A percentile compares a stretch with the other conserved stretches of the same genome.
Conservation (phyloP, 2,797 vertebrate genomes). For the Pelodytes ibericus region DNA sequence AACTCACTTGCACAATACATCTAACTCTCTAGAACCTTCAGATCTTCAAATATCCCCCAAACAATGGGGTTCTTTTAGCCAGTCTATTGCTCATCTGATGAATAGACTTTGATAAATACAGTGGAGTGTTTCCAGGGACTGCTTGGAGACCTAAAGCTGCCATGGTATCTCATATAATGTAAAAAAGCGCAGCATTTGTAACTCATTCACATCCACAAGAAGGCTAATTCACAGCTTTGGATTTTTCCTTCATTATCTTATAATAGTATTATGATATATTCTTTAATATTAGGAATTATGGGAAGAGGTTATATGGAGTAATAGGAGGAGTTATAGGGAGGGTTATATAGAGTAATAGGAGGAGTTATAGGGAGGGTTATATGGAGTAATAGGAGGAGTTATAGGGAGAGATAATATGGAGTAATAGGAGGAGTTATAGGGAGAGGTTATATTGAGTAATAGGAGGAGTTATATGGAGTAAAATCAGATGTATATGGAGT, state of each 20-base stretch:
- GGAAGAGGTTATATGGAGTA: background rate
- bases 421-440: background rate
- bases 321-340: no score
- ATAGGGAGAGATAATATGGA: no score
- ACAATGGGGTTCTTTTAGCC: background rate
- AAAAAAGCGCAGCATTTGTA: no score
- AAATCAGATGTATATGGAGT: background rate
- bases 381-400: background rate
- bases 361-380: background rate
- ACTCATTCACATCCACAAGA: no score
- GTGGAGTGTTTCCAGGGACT: background rate
- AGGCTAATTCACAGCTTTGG: no score
- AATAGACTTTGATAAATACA: background rate
- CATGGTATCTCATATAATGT: no score
- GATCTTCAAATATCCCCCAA: conserved; percentile 5
- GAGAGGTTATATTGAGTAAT: no score
- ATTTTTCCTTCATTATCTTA: no score
- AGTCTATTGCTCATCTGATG: background rate
- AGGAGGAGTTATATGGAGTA: no score
- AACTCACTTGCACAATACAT: background rate
- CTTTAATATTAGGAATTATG: no score
- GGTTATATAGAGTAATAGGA: background rate
- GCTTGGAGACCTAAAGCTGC: background rate
- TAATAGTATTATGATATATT: no score
- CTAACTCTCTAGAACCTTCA: background rate